Evolutionary conservation across 1,140 invertebrate species (phyloP).

Genomic region (Bombus haemorrhoidalis): DNA sequence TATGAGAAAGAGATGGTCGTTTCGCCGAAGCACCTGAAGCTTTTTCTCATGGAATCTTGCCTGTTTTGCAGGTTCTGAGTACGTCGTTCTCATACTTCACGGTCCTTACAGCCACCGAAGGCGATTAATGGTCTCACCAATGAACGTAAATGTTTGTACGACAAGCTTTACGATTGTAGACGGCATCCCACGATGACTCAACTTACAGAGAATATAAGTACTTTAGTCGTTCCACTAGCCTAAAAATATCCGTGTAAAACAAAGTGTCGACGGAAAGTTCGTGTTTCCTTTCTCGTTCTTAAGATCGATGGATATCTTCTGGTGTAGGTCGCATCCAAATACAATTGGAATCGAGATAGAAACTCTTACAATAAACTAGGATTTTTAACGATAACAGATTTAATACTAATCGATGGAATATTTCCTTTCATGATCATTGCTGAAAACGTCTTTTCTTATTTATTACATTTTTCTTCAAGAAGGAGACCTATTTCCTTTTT

Average conservation of each 20-base stretch:
- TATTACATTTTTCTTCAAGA: not conserved
- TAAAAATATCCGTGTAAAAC: constrained; percentile 57
- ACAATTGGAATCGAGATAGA: not conserved
- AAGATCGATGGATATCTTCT: not conserved
- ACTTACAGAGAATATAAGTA: constrained; percentile 46
- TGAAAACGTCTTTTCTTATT: not conserved
- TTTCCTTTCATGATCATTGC: not conserved
- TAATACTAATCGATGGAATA: not conserved
- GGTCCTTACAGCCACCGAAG: constrained; percentile 54
- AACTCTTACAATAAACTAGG: not conserved
- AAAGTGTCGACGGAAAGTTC: constrained; percentile 15
- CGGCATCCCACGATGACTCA: constrained; percentile 41
- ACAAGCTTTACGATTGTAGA: constrained; percentile 29
- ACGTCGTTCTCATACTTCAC: constrained; percentile 75
- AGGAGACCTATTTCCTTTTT: not conserved
- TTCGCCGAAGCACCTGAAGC: not conserved
- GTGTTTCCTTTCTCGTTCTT: not conserved
- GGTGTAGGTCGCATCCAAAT: not conserved
- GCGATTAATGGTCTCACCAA: constrained; percentile 41
- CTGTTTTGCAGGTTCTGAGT: constrained; percentile 69
- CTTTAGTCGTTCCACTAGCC: constrained; percentile 46
- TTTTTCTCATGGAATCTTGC: not conserved
- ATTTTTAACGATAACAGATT: not conserved
- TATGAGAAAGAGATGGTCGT: not conserved
- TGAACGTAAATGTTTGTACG: not conserved